These are phyloP conservation scores for Andricus grossulariae DNA, from an alignment of 1,140 invertebrate species.

Conservation along the genomic window DNA sequence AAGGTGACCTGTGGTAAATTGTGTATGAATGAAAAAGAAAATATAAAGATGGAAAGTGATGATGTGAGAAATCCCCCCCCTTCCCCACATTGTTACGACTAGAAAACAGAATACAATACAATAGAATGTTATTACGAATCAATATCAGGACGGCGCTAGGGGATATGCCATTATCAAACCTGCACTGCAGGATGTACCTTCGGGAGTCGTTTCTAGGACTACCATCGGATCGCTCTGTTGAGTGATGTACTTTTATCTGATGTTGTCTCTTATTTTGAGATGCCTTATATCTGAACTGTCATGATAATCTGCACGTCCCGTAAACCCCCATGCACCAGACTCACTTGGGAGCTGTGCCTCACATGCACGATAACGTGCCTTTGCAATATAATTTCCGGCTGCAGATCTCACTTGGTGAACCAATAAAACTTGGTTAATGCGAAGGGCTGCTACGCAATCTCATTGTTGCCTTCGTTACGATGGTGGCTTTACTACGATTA, in stretches of 20 bases:
- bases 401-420: constrained; percentile 52
- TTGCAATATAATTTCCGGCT: constrained; percentile 49
- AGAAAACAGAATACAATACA: too few relatives aligned
- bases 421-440: constrained; percentile 47
- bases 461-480: background rate
- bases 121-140: background rate
- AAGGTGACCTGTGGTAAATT: too few relatives aligned
- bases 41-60: too few relatives aligned
- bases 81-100: too few relatives aligned
- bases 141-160: background rate
- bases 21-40: too few relatives aligned
- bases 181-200: background rate
- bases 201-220: background rate
- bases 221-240: background rate
- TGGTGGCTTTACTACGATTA: background rate
- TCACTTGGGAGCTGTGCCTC: constrained; percentile 37
- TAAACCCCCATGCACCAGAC: constrained; percentile 40
- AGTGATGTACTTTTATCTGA: constrained; percentile 4
- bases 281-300: constrained; percentile 21
- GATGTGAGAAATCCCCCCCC: too few relatives aligned
- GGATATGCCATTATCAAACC: background rate
- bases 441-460: constrained; percentile 1
- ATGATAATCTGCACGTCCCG: constrained; percentile 38
- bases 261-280: background rate
- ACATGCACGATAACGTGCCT: constrained; percentile 45